A percentile compares a stretch with the other conserved stretches of the same genome.
phyloP scores from a whole-genome alignment of 2,797 vertebrate genomes.

The Tangara arthus region DNA sequence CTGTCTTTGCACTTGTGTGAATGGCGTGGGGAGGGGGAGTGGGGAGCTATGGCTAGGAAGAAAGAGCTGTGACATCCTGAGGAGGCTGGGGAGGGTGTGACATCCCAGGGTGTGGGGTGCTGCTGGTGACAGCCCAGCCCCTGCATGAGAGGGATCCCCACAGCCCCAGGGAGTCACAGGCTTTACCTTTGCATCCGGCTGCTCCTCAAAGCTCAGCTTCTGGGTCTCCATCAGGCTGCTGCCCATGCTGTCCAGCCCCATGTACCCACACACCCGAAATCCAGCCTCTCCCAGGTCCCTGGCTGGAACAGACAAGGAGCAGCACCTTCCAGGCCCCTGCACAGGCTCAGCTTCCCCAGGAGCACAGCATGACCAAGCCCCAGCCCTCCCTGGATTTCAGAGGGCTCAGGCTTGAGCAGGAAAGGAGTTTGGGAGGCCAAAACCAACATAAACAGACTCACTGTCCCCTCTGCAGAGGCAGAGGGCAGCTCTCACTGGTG shows the following conservation, averaged over 20 bases:
- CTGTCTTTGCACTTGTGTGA: too few species aligned
- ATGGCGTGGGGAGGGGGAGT: background rate
- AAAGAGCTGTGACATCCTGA: fast-evolving
- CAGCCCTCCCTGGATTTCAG: background rate
- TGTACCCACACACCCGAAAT: slow-evolving; percentile 84
- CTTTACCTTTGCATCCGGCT: slow-evolving; percentile 83
- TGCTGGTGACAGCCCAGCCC: background rate
- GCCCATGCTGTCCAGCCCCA: slow-evolving; percentile 88
- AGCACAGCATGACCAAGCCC: fast-evolving
- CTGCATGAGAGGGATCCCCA: fast-evolving
- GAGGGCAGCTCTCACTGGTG: background rate
- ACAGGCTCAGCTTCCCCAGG: background rate
- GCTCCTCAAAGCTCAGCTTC: slow-evolving; percentile 89
- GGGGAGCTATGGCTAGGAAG: background rate
- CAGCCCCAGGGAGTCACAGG: background rate
- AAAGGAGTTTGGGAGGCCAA: background rate
- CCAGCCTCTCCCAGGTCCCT: slow-evolving; percentile 74
- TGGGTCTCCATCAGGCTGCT: slow-evolving; percentile 83
- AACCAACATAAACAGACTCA: background rate
- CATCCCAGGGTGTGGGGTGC: background rate
- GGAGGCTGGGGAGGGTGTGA: background rate
- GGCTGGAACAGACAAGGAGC: slow-evolving; percentile 52
- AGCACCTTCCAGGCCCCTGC: fast-evolving
- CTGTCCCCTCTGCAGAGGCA: background rate
- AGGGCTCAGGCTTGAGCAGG: background rate